Evolutionary conservation across 92 coral and sea anemone species (phyloP), one percentile per base, ranked within the genome.

Genomic region (Heliopora coerulea): DNA sequence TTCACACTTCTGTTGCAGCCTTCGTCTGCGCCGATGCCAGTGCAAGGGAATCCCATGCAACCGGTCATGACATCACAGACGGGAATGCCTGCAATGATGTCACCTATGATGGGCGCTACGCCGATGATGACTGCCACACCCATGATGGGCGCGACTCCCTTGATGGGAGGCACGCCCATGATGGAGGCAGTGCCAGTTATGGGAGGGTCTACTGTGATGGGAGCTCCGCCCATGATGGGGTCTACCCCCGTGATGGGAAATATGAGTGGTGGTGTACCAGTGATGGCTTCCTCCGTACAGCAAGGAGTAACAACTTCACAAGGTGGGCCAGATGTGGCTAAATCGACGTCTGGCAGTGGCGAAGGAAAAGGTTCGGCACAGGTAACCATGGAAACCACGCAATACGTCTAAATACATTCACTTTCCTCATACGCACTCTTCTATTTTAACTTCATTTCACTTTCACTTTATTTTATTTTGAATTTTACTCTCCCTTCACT

Each of bases 31-130:
- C 62, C 78, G 58, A 59, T 59, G 79, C 12, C 41, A 56, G 59
- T 80, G 79, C 78, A 68, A 70, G 77, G 49, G 21, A 62, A 78
- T 34, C 39, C 60, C 64, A 66, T 75, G 78, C 86, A 26, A 57
- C 73, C 67, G 23, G 56, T 24, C 27, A 68, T 68, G 50, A 41
- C 21, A 0, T 30, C 52, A 19, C 59, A 59, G 28, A 30, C 41
- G 11, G 42, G 42, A 37, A 11, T 37, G 42, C 42, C 42, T 4
- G 11, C 42, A 48, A 80, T 80, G 73, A 79, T 67, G 79, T 73
- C 62, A 27, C 63, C 26, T 23, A 49, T 30, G 73, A 56, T 62
- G 82, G 29, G 65, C 24, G 77, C 31, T 30, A 41, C 29, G 26
- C 42, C 30, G 0, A 40, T 67, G 74, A 46, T 67, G 74, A 30